Percentiles rank a stretch among this genome's conserved stretches.
Conservation (phyloP, 2,113 vertebrate genomes). For the Amblyornis subalaris region DNA sequence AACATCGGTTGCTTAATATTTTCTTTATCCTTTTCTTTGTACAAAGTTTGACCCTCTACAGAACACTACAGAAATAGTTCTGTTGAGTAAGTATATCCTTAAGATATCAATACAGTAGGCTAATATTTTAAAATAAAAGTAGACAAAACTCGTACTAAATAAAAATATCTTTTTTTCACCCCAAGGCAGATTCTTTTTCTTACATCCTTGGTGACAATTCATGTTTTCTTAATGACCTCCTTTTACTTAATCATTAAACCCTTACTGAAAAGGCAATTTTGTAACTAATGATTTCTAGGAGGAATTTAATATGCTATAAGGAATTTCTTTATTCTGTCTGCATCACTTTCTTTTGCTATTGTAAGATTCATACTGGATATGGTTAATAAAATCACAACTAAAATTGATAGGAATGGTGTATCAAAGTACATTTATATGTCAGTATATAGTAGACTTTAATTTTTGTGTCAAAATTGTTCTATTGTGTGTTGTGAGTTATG, state of each 20-base stretch:
- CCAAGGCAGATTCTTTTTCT: neutral
- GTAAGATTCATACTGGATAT: neutral
- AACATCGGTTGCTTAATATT: fast-evolving
- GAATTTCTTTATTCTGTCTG: neutral
- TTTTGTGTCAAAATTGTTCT: neutral
- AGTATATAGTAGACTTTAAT: neutral
- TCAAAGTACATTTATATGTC: neutral
- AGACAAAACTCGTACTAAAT: neutral
- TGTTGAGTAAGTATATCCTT: neutral
- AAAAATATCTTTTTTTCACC: neutral
- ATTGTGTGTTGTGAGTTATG: neutral
- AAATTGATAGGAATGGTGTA: neutral
- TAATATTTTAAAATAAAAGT: neutral
- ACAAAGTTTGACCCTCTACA: neutral
- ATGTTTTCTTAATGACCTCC: neutral
- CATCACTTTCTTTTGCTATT: neutral
- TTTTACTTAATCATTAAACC: neutral
- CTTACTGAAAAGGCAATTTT: neutral
- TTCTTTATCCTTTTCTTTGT: neutral
- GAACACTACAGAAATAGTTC: neutral
- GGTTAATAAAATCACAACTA: neutral
- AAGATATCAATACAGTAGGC: neutral
- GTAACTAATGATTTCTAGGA: neutral
- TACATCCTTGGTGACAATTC: neutral
- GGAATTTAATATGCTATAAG: neutral